Percentiles rank a stretch among this genome's conserved stretches.
Evolutionary conservation across 2,113 vertebrate species (phyloP).

Genomic region (Vicugna pacos): DNA sequence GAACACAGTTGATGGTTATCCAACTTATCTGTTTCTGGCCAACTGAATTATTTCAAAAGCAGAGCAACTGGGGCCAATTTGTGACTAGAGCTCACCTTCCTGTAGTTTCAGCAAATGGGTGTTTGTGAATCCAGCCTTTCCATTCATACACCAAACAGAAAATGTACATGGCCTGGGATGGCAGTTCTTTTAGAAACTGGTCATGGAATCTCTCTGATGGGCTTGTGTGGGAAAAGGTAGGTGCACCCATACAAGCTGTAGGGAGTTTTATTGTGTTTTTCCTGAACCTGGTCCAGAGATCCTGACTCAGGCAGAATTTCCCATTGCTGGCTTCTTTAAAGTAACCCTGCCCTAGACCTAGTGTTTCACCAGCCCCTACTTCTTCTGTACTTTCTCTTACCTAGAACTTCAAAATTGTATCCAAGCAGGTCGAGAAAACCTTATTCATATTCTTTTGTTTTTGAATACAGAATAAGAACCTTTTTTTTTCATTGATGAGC

Average conservation of each 20-base stretch:
- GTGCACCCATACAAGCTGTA: neutral
- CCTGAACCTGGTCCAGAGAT: constrained; percentile 54
- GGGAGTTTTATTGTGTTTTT: constrained; percentile 53
- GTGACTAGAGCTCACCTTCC: neutral
- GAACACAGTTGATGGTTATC: neutral
- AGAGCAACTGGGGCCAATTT: neutral
- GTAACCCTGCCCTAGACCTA: neutral
- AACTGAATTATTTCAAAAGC: constrained; percentile 31
- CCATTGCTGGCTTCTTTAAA: neutral
- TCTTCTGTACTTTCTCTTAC: constrained; percentile 77
- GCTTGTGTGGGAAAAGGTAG: constrained; percentile 39
- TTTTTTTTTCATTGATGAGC: neutral
- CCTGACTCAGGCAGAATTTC: constrained; percentile 51
- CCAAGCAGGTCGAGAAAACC: constrained; percentile 66
- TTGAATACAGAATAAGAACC: neutral
- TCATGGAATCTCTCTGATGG: constrained; percentile 26
- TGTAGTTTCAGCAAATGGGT: neutral
- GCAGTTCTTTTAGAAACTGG: neutral
- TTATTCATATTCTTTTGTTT: constrained; percentile 79
- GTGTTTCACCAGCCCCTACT: constrained; percentile 78
- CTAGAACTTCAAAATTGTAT: constrained; percentile 78
- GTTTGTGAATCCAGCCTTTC: neutral
- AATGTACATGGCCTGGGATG: neutral
- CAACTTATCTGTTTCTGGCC: neutral
- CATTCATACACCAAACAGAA: neutral